These are phyloP conservation scores for Sarcophaga rosellei DNA, from an alignment of 2,888 invertebrate species.

Conservation along the genomic window DNA sequence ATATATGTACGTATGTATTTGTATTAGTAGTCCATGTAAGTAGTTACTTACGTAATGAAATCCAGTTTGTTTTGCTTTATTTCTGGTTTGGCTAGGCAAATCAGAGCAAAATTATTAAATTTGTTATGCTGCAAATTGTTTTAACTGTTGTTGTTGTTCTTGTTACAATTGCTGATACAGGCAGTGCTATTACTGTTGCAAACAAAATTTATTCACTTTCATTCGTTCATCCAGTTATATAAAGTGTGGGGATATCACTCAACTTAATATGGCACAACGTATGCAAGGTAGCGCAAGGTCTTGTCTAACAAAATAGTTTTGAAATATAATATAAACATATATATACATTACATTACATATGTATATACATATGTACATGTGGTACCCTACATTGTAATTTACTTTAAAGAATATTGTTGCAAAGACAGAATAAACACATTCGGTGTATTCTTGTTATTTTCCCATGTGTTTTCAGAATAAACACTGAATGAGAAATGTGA, in stretches of 20 bases:
- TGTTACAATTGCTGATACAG: constrained; percentile 11
- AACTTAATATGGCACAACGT: too few relatives aligned
- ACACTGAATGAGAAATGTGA: too few relatives aligned
- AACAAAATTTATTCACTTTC: neutral
- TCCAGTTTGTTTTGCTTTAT: constrained; percentile 3
- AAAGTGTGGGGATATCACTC: too few relatives aligned
- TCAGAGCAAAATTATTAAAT: constrained; percentile 46
- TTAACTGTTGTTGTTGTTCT: constrained; percentile 18
- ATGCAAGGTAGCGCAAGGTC: too few relatives aligned
- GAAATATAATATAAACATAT: neutral
- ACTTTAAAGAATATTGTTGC: neutral
- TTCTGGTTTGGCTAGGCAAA: neutral
- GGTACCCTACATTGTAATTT: neutral
- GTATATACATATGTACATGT: neutral
- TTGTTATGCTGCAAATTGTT: constrained; percentile 37
- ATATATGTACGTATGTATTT: neutral
- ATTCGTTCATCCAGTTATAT: constrained; percentile 15
- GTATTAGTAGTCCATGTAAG: neutral
- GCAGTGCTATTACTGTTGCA: too few relatives aligned
- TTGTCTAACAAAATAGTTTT: too few relatives aligned
- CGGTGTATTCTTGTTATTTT: too few relatives aligned
- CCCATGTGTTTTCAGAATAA: too few relatives aligned
- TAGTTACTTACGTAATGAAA: constrained; percentile 16
- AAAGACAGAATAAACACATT: neutral
- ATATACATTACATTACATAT: neutral